Evolutionary conservation across 2,888 invertebrate genomes (phyloP).

Genomic region (Troilus luridus): DNA sequence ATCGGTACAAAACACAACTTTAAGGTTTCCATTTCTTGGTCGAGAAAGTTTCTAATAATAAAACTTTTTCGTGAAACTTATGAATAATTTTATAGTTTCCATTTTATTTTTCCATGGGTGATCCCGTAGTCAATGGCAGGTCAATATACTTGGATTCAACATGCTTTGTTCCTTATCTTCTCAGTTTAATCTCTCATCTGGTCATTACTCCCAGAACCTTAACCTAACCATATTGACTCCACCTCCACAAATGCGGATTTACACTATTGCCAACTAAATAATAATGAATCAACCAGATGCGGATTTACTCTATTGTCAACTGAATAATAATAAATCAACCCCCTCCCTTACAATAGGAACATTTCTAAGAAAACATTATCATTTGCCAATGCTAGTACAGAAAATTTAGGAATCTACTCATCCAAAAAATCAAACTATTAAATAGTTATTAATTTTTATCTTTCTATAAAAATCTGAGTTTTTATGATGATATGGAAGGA

Average conservation of each 20-base stretch:
- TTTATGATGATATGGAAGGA: too few species aligned
- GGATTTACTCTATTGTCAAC: background rate
- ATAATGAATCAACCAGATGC: too few species aligned
- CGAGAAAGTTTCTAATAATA: background rate
- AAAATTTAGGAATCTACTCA: too few species aligned
- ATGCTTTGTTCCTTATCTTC: background rate
- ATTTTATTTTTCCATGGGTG: background rate
- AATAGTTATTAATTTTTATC: too few species aligned
- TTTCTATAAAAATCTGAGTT: too few species aligned
- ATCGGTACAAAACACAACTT: background rate
- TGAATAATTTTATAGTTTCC: background rate
- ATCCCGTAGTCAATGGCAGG: background rate
- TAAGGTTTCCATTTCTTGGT: background rate
- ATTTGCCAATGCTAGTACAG: too few species aligned
- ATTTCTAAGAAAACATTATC: too few species aligned
- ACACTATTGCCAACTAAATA: background rate
- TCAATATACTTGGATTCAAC: background rate
- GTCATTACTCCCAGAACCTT: slow-evolving; percentile 1
- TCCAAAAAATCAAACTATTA: too few species aligned
- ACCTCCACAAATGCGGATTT: background rate
- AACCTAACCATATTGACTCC: background rate
- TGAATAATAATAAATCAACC: too few species aligned
- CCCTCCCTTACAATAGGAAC: too few species aligned
- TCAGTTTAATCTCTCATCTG: background rate
- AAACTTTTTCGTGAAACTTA: background rate